Conservation (phyloP, 2,888 invertebrate species). For the Eupeodes latifasciatus region DNA sequence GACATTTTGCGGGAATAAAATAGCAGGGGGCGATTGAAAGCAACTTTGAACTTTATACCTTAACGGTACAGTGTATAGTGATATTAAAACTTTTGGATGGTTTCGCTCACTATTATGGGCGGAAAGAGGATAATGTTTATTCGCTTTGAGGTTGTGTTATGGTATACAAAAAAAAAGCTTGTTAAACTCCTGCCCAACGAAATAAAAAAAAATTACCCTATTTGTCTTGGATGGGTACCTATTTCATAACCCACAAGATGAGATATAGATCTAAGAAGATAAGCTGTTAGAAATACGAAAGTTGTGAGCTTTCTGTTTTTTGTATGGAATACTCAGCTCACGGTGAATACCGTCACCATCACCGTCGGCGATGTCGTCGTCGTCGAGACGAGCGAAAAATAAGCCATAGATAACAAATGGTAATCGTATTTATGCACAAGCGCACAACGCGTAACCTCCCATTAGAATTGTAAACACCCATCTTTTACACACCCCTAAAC, state of each 20-base stretch:
- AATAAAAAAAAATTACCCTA: background rate
- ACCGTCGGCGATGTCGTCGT: too few species aligned
- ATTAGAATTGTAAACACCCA: conserved; percentile 52
- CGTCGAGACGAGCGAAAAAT: background rate
- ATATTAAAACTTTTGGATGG: conserved; percentile 24
- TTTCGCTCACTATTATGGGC: conserved; percentile 13
- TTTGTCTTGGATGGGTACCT: background rate
- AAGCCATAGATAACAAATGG: conserved; percentile 55
- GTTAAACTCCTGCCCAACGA: background rate
- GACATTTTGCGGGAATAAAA: conserved; percentile 49
- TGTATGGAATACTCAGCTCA: conserved; percentile 12
- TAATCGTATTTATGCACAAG: conserved; percentile 66
- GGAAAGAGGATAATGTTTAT: conserved; percentile 14
- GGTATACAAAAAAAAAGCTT: conserved; percentile 26
- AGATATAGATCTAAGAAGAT: background rate
- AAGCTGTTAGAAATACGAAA: conserved; percentile 24
- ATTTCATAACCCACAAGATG: background rate
- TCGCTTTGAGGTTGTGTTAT: conserved; percentile 39
- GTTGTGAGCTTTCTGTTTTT: conserved; percentile 33
- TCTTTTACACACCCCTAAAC: conserved; percentile 35
- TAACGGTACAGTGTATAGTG: background rate
- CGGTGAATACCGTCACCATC: background rate
- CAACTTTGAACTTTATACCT: conserved; percentile 11
- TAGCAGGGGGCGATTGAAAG: background rate
- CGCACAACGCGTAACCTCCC: conserved; percentile 61